Evolutionary conservation across 2,888 invertebrate genomes (phyloP), one percentile per base, ranked within the genome.

Genomic region (Leucoptera coffeella): DNA sequence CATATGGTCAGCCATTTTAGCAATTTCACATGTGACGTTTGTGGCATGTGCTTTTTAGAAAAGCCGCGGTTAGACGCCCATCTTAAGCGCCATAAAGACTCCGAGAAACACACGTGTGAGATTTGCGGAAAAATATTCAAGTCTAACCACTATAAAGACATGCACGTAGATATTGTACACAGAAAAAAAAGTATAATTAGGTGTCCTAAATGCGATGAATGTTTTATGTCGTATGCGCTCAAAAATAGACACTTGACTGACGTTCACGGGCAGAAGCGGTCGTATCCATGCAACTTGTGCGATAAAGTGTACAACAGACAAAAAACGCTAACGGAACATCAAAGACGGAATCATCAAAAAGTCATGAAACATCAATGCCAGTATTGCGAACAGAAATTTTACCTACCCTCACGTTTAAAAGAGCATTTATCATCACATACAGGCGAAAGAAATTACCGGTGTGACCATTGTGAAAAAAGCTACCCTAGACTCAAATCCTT

Each of bases 401-500:
- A 67, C 22, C 35, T 65, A 0, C 73, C 71, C 1, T 60, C 64
- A 0, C 34, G 61, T 2, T 41, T 73, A 27, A 61, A 61, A 15
- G 58, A 74, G 7, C 75, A 75, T 26, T 72, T 73, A 53, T 64
- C 67, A 0, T 61, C 64, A 0, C 77, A 77, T 29, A 74, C 74
- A 0, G 65, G 72, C 0, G 74, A 74, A 21, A 59, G 73, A 34
- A 65, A 71, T n/a, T 77, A 72, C 34, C 45, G 72, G 3, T 78
- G 78, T 38, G 69, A 72, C 14, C 58, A 72, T 22, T 78, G 78
- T 39, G 75, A 74, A 3, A 78, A 78, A 33, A 69, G 69, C 11
- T 78, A 79, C 38, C 77, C 77, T 0, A 57, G 77, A 27, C 46
- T 75, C 4, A 76, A 75, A 19, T 74, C 77, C 0, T 35, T 78